Conservation (phyloP, 1,140 invertebrate genomes). For the Eupristina koningsbergeri region DNA sequence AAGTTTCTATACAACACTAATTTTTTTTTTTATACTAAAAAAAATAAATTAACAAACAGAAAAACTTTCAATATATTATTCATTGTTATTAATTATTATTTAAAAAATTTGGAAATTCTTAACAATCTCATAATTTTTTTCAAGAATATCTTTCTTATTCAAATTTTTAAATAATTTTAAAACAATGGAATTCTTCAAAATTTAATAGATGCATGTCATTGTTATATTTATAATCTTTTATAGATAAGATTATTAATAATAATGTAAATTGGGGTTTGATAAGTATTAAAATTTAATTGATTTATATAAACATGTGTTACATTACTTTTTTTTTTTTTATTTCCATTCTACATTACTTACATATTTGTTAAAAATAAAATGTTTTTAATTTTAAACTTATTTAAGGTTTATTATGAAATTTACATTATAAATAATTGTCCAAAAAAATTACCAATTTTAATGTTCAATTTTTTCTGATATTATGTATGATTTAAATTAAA, state of each 20-base stretch:
- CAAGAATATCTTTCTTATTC: not conserved
- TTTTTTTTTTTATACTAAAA: no score
- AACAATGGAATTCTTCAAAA: not conserved
- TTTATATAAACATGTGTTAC: not conserved
- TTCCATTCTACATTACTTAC: not conserved
- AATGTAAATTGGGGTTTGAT: not conserved
- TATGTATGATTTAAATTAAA: no score
- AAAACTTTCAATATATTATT: no score
- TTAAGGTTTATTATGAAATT: not conserved
- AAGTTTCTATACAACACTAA: no score
- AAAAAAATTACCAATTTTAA: no score
- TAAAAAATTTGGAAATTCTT: no score
- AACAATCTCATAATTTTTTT: not conserved
- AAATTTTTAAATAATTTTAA: not conserved
- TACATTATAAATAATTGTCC: no score
- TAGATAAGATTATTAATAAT: slow-evolving; percentile 20
- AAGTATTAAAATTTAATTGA: slow-evolving; percentile 6
- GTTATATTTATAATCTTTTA: slow-evolving; percentile 10
- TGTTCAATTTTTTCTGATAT: no score
- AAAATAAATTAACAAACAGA: no score
- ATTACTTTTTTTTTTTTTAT: not conserved
- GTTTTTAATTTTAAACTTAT: not conserved
- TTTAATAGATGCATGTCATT: not conserved
- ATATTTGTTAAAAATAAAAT: not conserved
- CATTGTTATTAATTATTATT: no score